Percentiles rank a stretch among this genome's conserved stretches.
phyloP scores from a whole-genome alignment of 2,888 invertebrate species.

The Odontothrips loti region DNA sequence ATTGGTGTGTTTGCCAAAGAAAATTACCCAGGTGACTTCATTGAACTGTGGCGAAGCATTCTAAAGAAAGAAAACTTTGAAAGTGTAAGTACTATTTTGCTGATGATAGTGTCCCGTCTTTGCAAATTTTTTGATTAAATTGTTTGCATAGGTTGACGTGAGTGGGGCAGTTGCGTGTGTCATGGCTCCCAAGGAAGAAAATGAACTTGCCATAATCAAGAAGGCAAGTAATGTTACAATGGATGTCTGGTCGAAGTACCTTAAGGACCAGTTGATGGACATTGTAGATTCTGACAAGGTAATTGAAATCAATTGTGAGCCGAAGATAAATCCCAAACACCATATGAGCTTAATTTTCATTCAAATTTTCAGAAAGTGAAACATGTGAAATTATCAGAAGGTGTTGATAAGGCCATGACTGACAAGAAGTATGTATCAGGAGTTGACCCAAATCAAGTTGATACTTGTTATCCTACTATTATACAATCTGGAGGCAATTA shows the following conservation, averaged over 20 bases:
- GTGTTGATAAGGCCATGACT: conserved; percentile 90
- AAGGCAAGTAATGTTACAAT: conserved; percentile 90
- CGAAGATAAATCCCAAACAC: no score
- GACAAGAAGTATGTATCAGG: conserved; percentile 94
- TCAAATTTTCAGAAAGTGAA: conserved; percentile 76
- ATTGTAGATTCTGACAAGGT: conserved; percentile 96
- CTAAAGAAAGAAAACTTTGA: conserved; percentile 76
- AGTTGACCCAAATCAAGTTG: conserved; percentile 82
- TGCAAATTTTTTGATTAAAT: conserved; percentile 24
- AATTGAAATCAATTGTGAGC: conserved; percentile 38
- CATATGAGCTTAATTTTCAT: background rate
- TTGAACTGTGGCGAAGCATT: conserved; percentile 81
- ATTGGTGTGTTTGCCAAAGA: conserved; percentile 91
- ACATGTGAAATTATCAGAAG: conserved; percentile 91
- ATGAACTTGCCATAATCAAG: conserved; percentile 82
- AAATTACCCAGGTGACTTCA: conserved; percentile 87
- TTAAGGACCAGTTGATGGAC: conserved; percentile 97
- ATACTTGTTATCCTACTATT: conserved; percentile 98
- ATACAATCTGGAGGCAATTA: conserved; percentile 99
- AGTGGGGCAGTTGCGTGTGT: conserved; percentile 78
- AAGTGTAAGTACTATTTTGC: conserved; percentile 50
- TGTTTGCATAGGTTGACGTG: conserved; percentile 61
- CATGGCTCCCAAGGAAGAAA: conserved; percentile 92
- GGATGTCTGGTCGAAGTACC: conserved; percentile 92
- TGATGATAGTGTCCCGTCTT: conserved; percentile 30